A percentile compares a stretch with the other conserved stretches of the same genome.
These are phyloP conservation scores for Cyprinus carpio DNA, from an alignment of 2,113 vertebrate species.

Conservation along the genomic window DNA sequence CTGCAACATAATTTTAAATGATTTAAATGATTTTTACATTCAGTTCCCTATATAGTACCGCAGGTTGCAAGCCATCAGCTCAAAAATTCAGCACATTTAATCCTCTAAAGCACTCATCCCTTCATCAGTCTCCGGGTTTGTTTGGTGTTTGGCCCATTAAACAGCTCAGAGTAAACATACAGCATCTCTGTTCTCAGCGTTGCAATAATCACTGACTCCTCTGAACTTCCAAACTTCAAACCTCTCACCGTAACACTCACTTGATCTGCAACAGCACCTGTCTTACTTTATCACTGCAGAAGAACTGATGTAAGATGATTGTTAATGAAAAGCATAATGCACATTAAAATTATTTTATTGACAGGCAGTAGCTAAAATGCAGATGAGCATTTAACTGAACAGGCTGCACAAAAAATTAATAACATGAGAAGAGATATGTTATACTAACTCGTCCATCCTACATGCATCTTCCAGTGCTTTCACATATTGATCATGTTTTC, in stretches of 20 bases:
- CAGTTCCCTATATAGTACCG: background rate
- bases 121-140: slow-evolving; percentile 4
- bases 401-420: background rate
- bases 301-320: background rate
- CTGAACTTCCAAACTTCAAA: slow-evolving; percentile 12
- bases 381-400: background rate
- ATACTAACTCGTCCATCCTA: no score
- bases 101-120: background rate
- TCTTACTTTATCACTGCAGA: background rate
- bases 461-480: no score
- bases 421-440: background rate
- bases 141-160: slow-evolving; percentile 5
- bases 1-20: background rate
- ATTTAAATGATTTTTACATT: background rate
- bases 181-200: background rate
- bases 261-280: background rate
- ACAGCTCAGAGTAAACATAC: background rate
- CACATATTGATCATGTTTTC: no score
- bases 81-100: background rate
- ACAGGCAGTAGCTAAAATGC: background rate
- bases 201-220: background rate
- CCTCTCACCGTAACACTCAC: background rate
- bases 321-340: slow-evolving; percentile 26
- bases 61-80: background rate
- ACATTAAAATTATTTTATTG: background rate